Evolutionary conservation across 1,140 invertebrate genomes (phyloP).

Genomic region (Heliconius nattereri): DNA sequence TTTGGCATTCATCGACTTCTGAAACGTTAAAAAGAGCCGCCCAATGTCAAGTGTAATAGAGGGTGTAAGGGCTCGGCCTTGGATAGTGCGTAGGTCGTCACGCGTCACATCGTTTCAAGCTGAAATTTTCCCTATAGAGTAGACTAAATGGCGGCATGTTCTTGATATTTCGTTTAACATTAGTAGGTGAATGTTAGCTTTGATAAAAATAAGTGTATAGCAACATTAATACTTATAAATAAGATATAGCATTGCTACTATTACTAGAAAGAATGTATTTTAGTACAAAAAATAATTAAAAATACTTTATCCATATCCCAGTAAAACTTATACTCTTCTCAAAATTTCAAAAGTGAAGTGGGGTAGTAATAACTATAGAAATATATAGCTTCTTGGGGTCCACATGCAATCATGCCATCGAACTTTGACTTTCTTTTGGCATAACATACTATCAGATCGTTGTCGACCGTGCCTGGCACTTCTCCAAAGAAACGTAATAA

Average conservation of each 20-base stretch:
- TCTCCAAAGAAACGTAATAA: conserved; percentile 72
- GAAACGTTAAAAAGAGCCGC: conserved; percentile 10
- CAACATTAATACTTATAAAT: not conserved
- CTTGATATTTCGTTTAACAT: not conserved
- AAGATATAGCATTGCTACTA: too few species aligned
- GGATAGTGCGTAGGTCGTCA: conserved; percentile 48
- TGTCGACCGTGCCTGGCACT: conserved; percentile 62
- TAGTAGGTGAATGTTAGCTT: not conserved
- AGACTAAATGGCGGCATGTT: conserved; percentile 26
- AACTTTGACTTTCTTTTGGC: conserved; percentile 75
- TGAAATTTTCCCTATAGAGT: conserved; percentile 6
- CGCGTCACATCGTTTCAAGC: conserved; percentile 38
- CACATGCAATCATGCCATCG: conserved; percentile 54
- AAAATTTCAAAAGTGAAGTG: not conserved
- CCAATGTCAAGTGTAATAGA: conserved; percentile 58
- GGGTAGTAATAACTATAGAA: not conserved
- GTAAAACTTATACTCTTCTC: not conserved
- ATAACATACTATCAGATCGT: conserved; percentile 46
- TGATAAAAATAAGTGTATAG: not conserved
- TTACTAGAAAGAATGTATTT: too few species aligned
- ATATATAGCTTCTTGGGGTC: conserved; percentile 12
- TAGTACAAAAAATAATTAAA: too few species aligned
- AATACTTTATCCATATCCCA: not conserved
- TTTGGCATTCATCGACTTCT: not conserved
- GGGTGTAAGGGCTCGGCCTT: conserved; percentile 57